Evolutionary conservation across 1,140 invertebrate species (phyloP).

Genomic region (Coelopa frigida): DNA sequence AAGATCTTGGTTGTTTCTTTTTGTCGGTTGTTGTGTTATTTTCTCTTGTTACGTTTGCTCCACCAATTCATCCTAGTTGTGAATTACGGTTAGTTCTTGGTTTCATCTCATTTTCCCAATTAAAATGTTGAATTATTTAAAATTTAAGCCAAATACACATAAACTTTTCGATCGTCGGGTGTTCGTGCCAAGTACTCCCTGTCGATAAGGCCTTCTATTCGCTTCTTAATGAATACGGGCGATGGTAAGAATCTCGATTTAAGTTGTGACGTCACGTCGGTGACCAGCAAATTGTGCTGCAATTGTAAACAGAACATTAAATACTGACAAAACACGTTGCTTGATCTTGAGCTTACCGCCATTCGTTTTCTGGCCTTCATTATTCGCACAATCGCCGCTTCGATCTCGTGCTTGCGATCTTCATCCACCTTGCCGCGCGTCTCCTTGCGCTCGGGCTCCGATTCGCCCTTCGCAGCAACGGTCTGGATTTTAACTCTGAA

Average conservation of each 20-base stretch:
- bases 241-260: slow-evolving; percentile 94
- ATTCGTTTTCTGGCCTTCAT: slow-evolving; percentile 98
- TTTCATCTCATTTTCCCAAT: too few relatives aligned
- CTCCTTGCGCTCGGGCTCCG: slow-evolving; percentile 95
- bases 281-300: slow-evolving; percentile 87
- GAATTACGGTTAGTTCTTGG: neutral
- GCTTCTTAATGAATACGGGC: slow-evolving; percentile 96
- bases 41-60: neutral
- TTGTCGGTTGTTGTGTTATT: neutral
- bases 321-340: slow-evolving; percentile 2
- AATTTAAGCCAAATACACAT: slow-evolving; percentile 80
- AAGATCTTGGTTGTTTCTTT: too few relatives aligned
- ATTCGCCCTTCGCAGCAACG: slow-evolving; percentile 95
- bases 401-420: slow-evolving; percentile 98
- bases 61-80: neutral
- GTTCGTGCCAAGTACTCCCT: slow-evolving; percentile 96
- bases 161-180: slow-evolving; percentile 90
- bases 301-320: slow-evolving; percentile 1
- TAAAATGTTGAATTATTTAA: too few relatives aligned
- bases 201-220: slow-evolving; percentile 98
- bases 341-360: slow-evolving; percentile 52
- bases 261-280: slow-evolving; percentile 96
- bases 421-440: slow-evolving; percentile 98
- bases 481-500: slow-evolving; percentile 85
- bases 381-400: slow-evolving; percentile 98